Base-by-base conservation (phyloP, 2,113 vertebrate genomes). In the Vimba vimba region DNA sequence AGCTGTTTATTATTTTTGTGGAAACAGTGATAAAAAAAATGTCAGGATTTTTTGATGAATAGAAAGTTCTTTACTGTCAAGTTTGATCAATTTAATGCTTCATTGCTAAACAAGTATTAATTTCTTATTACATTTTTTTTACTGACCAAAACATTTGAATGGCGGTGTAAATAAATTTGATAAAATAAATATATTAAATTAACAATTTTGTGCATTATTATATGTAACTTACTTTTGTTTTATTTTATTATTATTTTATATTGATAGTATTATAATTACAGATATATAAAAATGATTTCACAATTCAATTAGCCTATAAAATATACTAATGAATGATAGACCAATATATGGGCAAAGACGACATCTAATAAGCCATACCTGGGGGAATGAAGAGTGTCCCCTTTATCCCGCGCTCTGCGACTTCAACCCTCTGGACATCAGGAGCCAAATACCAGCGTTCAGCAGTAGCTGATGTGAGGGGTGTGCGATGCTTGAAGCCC, bases 361-460 rank as follows among this genome's bases (percentile, higher is more conserved):
- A 45, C 71, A 50, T 45, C 23, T 50, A 43, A 66, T 30, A 73
- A 64, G 68, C 60, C 68, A 57, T 87, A 95, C 95, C 95, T 92
- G 93, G 33, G 12, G 95, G 94, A 36, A 95, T 90, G 87, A 94
- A 94, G 25, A 95, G 93, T 3, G 90, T 92, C 1, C 90, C 94
- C 5, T 82, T 91, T 30, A 94, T 82, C 19, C 81, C 86, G 0
- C 12, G 39, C 64, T 94, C 91, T 2, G 83, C 90, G 76, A 95
- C 27, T 0, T 92, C 89, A 36, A 92, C 85, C 78, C 93, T 93
- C 43, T 45, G 76, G 36, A 95, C 89, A 1, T 93, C 94, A 1
- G 94, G 93, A 0, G 92, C 89, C 84, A 91, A 87, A 91, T 94
- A 95, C 93, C 93, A 95, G 45, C 94, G 92, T 85, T 95, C 93